phyloP scores from a whole-genome alignment of 2,888 invertebrate species.

The Ormyrus pomaceus region DNA sequence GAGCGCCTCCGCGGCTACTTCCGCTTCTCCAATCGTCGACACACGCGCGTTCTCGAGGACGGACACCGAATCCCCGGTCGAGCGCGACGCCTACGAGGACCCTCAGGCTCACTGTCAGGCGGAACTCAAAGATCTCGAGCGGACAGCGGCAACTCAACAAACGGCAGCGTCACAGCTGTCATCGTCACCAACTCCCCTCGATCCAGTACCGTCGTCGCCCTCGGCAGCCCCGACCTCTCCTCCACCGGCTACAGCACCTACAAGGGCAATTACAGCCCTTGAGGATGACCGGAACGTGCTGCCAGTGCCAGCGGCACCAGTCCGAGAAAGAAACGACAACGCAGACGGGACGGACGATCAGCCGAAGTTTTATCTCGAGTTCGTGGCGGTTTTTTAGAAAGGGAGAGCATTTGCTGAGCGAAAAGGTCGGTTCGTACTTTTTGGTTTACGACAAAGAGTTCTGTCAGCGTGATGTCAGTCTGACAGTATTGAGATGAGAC shows the following conservation, averaged over 20 bases:
- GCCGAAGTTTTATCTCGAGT: neutral
- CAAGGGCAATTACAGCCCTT: neutral
- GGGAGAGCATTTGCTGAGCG: neutral
- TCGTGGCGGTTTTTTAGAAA: neutral
- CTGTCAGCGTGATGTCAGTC: too few relatives aligned
- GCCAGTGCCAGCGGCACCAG: neutral
- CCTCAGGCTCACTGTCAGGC: conserved; percentile 20
- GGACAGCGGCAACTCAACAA: conserved; percentile 67
- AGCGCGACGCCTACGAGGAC: conserved; percentile 7
- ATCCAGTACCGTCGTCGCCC: neutral
- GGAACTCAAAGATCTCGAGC: conserved; percentile 46
- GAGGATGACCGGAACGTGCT: neutral
- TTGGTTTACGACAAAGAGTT: too few relatives aligned
- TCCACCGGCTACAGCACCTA: conserved; percentile 7
- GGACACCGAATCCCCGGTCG: conserved; percentile 2
- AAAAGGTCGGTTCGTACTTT: too few relatives aligned
- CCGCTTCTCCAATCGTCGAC: conserved; percentile 75
- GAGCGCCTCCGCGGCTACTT: conserved; percentile 80
- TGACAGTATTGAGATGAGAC: too few relatives aligned
- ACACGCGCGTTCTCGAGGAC: conserved; percentile 66
- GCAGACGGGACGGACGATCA: neutral
- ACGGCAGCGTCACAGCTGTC: conserved; percentile 27
- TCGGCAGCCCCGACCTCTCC: neutral
- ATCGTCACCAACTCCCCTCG: conserved; percentile 1
- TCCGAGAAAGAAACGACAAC: neutral